Percentiles rank a stretch among this genome's conserved stretches.
These are phyloP conservation scores for Orycteropus afer DNA, from an alignment of 2,113 vertebrate genomes.

Conservation along the genomic window DNA sequence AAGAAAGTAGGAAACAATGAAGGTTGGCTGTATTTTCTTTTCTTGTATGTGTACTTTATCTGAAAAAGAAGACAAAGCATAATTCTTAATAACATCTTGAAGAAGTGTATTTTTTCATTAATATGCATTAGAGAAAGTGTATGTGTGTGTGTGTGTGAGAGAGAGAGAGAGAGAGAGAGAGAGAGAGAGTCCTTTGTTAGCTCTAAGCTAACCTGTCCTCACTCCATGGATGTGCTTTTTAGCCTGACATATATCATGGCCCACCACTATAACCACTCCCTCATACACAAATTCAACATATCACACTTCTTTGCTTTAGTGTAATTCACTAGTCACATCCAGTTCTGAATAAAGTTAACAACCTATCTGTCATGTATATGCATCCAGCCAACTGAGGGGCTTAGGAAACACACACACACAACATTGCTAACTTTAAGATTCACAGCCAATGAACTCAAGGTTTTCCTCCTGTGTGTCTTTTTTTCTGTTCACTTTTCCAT, in stretches of 20 bases:
- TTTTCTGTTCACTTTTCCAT: neutral
- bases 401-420: neutral
- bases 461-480: neutral
- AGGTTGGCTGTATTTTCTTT: neutral
- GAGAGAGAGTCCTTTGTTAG: neutral
- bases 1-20: neutral
- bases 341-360: neutral
- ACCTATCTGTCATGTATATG: neutral
- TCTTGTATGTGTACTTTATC: neutral
- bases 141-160: neutral
- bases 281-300: neutral
- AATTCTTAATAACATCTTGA: neutral
- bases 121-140: neutral
- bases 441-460: neutral
- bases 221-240: neutral
- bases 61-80: neutral
- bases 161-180: neutral
- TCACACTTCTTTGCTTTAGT: neutral
- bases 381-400: neutral
- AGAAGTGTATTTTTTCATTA: neutral
- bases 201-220: neutral
- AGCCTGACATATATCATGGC: neutral
- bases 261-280: neutral
- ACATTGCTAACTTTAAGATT: neutral
- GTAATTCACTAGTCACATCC: neutral